Evolutionary conservation across 2,888 invertebrate genomes (phyloP).

Genomic region (Megastigmus dorsalis): DNA sequence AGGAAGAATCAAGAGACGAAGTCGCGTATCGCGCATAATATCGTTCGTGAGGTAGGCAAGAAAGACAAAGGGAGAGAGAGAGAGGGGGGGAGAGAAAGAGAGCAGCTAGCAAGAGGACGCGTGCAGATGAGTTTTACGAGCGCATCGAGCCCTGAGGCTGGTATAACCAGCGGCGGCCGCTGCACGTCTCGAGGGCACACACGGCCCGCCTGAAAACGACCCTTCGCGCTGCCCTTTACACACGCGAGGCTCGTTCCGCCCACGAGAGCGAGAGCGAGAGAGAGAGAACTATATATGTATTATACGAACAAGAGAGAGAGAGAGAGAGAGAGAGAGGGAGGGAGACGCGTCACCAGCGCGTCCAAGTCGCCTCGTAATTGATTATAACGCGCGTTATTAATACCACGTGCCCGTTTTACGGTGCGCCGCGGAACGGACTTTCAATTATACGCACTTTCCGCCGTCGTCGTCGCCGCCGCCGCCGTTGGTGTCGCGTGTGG

Average conservation of each 20-base stretch:
- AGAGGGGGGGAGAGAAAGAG: neutral
- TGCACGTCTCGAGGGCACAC: constrained; percentile 58
- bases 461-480: neutral
- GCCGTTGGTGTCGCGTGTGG: neutral
- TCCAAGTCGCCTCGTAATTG: constrained; percentile 61
- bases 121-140: constrained; percentile 69
- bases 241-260: constrained; percentile 48
- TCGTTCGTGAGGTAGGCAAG: no score
- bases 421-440: constrained; percentile 41
- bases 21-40: no score
- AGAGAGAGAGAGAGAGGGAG: no score
- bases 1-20: no score
- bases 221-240: constrained; percentile 59
- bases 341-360: constrained; percentile 42
- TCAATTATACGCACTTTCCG: constrained; percentile 50
- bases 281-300: no score
- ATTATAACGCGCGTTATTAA: constrained; percentile 67
- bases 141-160: constrained; percentile 58
- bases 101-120: neutral
- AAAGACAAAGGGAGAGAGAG: neutral
- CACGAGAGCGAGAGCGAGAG: no score
- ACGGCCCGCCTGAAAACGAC: constrained; percentile 56
- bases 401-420: constrained; percentile 58
- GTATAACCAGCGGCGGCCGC: no score
- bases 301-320: no score